phyloP scores from a whole-genome alignment of 2,888 invertebrate genomes.

The Branchinecta sandiegonensis region DNA sequence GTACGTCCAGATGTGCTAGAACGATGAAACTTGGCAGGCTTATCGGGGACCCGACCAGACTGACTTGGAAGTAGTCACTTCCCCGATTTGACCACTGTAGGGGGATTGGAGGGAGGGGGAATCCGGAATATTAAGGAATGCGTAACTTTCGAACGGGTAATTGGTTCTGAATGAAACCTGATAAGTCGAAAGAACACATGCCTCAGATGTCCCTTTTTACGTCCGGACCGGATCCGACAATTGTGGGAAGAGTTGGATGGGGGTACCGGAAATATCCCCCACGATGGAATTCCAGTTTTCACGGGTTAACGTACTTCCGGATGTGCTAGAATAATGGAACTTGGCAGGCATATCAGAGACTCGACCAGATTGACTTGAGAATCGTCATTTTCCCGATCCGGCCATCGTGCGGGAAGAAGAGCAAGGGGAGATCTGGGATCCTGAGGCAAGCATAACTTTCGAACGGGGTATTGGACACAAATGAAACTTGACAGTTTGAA shows the following conservation, averaged over 20 bases:
- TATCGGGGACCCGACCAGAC: background rate
- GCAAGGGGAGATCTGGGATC: background rate
- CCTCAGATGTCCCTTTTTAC: background rate
- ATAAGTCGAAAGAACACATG: background rate
- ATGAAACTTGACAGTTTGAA: slow-evolving; percentile 1
- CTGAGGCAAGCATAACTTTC: slow-evolving; percentile 20
- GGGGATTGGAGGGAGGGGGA: too few species aligned
- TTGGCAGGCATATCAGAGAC: background rate
- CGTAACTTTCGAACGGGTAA: background rate
- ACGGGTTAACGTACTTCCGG: background rate
- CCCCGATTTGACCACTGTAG: background rate
- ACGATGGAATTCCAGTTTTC: background rate
- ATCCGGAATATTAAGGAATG: background rate
- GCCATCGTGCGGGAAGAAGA: background rate
- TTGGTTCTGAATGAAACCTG: background rate
- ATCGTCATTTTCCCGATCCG: background rate
- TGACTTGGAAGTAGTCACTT: background rate
- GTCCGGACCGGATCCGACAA: background rate
- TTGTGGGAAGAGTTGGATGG: background rate
- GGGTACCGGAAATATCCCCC: background rate
- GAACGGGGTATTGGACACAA: slow-evolving; percentile 20
- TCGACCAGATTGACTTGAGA: background rate
- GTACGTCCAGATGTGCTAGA: background rate
- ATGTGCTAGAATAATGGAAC: background rate
- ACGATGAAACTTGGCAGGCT: slow-evolving; percentile 3